Conservation (phyloP, 92 coral and sea anemone species). For the Phenganax marumi region DNA sequence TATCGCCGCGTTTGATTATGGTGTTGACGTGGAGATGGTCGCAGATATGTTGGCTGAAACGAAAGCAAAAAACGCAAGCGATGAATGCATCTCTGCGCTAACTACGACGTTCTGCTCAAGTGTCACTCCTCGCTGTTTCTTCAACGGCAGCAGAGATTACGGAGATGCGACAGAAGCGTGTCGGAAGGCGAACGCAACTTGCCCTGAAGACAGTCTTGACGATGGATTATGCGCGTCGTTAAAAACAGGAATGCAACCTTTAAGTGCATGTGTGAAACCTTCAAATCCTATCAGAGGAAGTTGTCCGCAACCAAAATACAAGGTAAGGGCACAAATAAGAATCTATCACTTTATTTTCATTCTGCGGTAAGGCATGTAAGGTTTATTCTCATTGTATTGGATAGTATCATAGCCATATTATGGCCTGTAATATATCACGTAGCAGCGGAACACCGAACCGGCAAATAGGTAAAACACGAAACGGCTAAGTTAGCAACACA, state of each 20-base stretch:
- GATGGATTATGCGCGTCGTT: neutral
- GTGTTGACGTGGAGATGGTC: neutral
- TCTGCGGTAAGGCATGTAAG: no score
- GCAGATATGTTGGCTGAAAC: neutral
- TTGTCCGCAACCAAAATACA: slow-evolving; percentile 21
- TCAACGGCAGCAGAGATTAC: slow-evolving; percentile 1
- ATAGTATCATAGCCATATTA: no score
- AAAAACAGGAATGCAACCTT: neutral
- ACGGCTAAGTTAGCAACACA: no score
- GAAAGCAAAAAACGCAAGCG: neutral
- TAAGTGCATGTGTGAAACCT: slow-evolving; percentile 12
- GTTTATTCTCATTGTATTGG: no score
- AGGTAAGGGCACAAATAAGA: neutral
- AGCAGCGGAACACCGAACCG: no score
- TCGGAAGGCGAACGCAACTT: neutral
- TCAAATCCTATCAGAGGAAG: neutral
- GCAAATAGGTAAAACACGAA: no score
- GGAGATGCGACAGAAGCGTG: slow-evolving; percentile 5
- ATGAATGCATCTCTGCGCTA: neutral
- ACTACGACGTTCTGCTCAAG: neutral
- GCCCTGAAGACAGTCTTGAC: neutral
- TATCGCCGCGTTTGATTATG: neutral
- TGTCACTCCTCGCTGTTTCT: slow-evolving; percentile 4
- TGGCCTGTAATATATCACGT: no score
- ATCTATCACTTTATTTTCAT: neutral